These are phyloP conservation scores for Callitettix versicolor DNA, from an alignment of 1,140 invertebrate genomes.

Conservation along the genomic window DNA sequence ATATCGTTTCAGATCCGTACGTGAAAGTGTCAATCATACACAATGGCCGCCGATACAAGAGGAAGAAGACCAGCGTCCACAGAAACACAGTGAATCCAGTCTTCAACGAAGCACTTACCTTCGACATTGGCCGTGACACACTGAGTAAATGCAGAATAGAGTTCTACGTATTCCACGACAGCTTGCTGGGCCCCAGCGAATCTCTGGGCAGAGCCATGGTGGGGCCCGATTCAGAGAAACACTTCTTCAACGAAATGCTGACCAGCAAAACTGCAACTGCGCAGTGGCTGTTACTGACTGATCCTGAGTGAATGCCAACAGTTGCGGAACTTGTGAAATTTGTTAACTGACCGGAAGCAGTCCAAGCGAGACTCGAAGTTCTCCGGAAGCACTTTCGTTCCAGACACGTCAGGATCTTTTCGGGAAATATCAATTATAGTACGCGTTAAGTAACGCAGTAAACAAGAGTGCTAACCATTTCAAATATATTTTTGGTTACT, in stretches of 20 bases:
- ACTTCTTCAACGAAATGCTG: constrained; percentile 43
- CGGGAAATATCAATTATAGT: too few species aligned
- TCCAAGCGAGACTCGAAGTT: too few species aligned
- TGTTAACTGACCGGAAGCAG: too few species aligned
- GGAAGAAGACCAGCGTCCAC: constrained; percentile 82
- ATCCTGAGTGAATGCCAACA: constrained; percentile 14
- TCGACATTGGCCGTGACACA: constrained; percentile 56
- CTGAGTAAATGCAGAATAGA: constrained; percentile 40
- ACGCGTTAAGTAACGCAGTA: too few species aligned
- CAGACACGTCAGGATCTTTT: too few species aligned
- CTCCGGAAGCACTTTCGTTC: too few species aligned
- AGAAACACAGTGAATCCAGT: constrained; percentile 74
- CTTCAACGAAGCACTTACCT: constrained; percentile 79
- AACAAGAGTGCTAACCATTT: too few species aligned
- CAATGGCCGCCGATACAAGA: constrained; percentile 68
- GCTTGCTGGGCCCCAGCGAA: constrained; percentile 40
- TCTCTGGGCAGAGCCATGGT: constrained; percentile 40
- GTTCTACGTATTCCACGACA: constrained; percentile 42
- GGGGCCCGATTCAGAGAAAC: constrained; percentile 35
- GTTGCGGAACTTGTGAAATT: too few species aligned
- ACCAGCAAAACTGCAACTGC: constrained; percentile 31
- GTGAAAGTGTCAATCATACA: constrained; percentile 73
- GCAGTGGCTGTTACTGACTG: constrained; percentile 13
- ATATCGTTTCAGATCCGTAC: constrained; percentile 53
- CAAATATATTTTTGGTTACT: too few species aligned